Evolutionary conservation across 2,113 vertebrate genomes (phyloP).

Genomic region (Desmodus rotundus): DNA sequence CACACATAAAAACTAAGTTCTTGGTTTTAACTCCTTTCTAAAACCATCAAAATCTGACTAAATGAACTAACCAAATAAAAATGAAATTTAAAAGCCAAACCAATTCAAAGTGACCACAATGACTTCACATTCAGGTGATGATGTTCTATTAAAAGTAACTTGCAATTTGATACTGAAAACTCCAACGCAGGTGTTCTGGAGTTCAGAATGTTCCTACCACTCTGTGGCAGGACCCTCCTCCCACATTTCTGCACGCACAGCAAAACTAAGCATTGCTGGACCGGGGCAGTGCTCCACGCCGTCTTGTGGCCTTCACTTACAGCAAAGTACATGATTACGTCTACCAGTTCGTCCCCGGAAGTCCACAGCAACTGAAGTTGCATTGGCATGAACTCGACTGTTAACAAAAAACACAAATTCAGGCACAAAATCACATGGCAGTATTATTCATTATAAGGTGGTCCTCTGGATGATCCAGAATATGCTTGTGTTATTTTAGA

Average conservation of each 20-base stretch:
- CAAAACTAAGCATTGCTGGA: background rate
- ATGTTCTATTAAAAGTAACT: background rate
- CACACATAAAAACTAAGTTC: background rate
- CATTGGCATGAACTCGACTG: background rate
- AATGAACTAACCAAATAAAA: background rate
- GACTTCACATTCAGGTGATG: background rate
- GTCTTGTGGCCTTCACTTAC: background rate
- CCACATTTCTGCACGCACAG: background rate
- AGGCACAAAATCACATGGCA: background rate
- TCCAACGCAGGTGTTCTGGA: fast-evolving
- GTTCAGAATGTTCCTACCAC: background rate
- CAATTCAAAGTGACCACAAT: background rate
- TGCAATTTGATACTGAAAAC: background rate
- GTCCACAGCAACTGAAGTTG: background rate
- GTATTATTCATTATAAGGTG: background rate
- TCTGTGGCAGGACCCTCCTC: background rate
- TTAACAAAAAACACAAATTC: background rate
- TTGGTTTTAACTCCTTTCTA: background rate
- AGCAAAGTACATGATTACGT: background rate
- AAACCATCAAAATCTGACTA: background rate
- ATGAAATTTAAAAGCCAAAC: background rate
- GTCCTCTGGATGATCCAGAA: background rate
- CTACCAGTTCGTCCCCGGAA: background rate
- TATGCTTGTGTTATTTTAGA: background rate
- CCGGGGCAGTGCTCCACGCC: fast-evolving